These are phyloP conservation scores for Entomobrya multifasciata DNA, from an alignment of 2,888 invertebrate species.

Conservation along the genomic window DNA sequence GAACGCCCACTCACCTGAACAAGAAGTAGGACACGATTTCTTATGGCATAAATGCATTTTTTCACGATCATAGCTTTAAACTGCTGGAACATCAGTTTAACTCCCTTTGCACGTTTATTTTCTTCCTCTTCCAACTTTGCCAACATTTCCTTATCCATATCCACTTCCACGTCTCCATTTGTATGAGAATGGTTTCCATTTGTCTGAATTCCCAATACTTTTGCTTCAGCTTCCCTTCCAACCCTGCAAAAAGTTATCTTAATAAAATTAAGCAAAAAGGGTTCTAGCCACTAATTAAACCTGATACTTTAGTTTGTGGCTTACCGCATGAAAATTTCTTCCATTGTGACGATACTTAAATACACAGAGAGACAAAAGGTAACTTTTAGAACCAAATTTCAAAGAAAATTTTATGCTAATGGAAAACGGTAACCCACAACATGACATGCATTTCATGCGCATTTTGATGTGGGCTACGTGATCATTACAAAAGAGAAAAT, in stretches of 20 bases:
- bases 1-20: slow-evolving; percentile 39
- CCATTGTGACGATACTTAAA: slow-evolving; percentile 83
- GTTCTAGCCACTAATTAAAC: background rate
- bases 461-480: slow-evolving; percentile 17
- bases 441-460: background rate
- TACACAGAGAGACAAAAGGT: background rate
- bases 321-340: slow-evolving; percentile 93
- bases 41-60: slow-evolving; percentile 84
- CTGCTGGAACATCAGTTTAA: slow-evolving; percentile 83
- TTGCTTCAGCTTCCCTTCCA: slow-evolving; percentile 72
- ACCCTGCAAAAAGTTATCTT: slow-evolving; percentile 23
- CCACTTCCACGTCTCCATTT: slow-evolving; percentile 43
- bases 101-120: slow-evolving; percentile 61
- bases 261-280: background rate
- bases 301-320: background rate
- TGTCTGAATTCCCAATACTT: slow-evolving; percentile 27
- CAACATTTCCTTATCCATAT: slow-evolving; percentile 41
- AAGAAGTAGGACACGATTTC: slow-evolving; percentile 85
- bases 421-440: background rate
- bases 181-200: slow-evolving; percentile 30
- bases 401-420: background rate
- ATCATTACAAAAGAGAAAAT: background rate
- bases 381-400: background rate
- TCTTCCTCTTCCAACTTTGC: slow-evolving; percentile 49
- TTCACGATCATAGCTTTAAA: slow-evolving; percentile 86